These are phyloP conservation scores for Nomada fucata DNA, from an alignment of 2,888 invertebrate species.

Conservation along the genomic window DNA sequence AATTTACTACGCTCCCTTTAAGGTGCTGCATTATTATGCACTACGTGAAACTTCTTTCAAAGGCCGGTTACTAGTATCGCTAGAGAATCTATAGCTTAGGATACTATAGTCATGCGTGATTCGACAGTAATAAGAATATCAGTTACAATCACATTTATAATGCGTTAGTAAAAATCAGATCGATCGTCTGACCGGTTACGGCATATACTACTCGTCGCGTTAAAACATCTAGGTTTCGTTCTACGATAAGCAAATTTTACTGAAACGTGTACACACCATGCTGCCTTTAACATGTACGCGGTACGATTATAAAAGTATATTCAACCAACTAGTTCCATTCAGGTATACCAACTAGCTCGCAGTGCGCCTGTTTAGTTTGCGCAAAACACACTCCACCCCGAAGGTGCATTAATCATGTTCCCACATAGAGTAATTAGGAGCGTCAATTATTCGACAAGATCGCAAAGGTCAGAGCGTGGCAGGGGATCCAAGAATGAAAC, in stretches of 20 bases:
- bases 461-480: constrained; percentile 11
- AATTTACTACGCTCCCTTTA: too few relatives aligned
- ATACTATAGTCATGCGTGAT: too few relatives aligned
- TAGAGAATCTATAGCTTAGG: too few relatives aligned
- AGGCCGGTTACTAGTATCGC: too few relatives aligned
- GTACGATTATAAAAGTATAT: background rate
- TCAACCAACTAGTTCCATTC: background rate
- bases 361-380: constrained; percentile 2
- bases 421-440: constrained; percentile 26
- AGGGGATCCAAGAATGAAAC: constrained; percentile 12
- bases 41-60: background rate
- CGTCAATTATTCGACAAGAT: constrained; percentile 32
- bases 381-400: background rate
- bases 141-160: too few relatives aligned
- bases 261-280: too few relatives aligned
- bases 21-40: background rate
- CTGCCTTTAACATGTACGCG: background rate
- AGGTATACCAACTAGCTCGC: background rate
- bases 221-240: background rate
- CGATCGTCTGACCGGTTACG: background rate
- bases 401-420: constrained; percentile 28
- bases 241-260: background rate
- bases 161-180: background rate
- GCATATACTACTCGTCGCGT: background rate
- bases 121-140: background rate